Evolutionary conservation across 2,113 vertebrate species (phyloP).

Genomic region (Semicossyphus pulcher): DNA sequence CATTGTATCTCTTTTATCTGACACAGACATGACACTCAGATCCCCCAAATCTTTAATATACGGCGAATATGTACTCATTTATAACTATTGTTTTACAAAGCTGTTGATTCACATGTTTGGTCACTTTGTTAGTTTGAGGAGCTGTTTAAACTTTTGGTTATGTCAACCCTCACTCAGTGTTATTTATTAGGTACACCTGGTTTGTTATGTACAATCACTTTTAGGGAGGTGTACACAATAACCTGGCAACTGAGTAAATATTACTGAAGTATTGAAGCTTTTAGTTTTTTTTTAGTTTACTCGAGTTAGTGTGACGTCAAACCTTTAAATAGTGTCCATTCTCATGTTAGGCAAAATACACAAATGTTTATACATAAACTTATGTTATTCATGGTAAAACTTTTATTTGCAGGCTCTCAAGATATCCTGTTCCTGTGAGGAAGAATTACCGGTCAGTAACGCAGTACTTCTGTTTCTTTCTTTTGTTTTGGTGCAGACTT

Average conservation of each 20-base stretch:
- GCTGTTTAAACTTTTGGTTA: not conserved
- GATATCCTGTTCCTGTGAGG: slow-evolving; percentile 74
- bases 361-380: not conserved
- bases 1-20: not conserved
- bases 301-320: no score
- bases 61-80: not conserved
- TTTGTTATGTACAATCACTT: no score
- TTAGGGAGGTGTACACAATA: no score
- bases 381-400: slow-evolving; percentile 22
- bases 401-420: slow-evolving; percentile 68
- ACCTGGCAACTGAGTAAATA: no score
- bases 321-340: no score
- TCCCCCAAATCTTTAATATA: not conserved
- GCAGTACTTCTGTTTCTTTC: slow-evolving; percentile 31
- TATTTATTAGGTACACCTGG: no score
- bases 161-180: no score
- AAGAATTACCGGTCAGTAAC: slow-evolving; percentile 75
- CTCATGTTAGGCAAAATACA: not conserved
- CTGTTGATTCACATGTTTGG: no score
- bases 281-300: no score
- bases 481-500: slow-evolving; percentile 61
- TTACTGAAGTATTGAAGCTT: no score
- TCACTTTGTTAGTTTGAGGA: not conserved
- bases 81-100: no score
- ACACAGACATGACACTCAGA: not conserved